These are phyloP conservation scores for Cottus gobio DNA, from an alignment of 2,113 vertebrate species.

Conservation along the genomic window DNA sequence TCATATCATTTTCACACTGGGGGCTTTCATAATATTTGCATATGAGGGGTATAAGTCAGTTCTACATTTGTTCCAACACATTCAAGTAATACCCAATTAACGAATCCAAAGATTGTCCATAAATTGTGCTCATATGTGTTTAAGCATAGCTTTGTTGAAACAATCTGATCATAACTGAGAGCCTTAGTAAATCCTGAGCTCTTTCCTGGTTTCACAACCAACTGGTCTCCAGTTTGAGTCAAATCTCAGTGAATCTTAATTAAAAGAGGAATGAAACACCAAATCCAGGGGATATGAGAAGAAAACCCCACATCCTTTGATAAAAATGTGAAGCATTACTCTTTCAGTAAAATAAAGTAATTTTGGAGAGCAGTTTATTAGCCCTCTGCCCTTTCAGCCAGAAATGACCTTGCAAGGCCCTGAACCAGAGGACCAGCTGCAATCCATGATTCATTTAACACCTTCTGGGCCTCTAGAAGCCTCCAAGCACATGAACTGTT, in stretches of 20 bases:
- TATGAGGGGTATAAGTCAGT: background rate
- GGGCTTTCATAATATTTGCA: constrained; percentile 1
- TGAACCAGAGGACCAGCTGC: constrained; percentile 71
- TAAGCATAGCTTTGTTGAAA: background rate
- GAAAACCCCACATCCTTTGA: constrained; percentile 61
- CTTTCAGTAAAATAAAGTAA: constrained; percentile 69
- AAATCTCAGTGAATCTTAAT: constrained; percentile 58
- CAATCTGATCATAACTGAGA: constrained; percentile 6
- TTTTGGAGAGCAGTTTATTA: constrained; percentile 73
- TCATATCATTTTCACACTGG: background rate
- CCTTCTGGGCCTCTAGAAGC: constrained; percentile 67
- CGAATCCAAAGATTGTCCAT: background rate
- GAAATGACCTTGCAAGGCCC: constrained; percentile 73
- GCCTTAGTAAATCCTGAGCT: constrained; percentile 30
- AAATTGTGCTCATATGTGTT: background rate
- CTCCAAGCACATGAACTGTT: constrained; percentile 66
- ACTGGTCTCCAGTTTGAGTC: constrained; percentile 38
- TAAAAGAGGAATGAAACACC: constrained; percentile 59
- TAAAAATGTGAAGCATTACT: constrained; percentile 68
- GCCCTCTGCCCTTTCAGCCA: constrained; percentile 71
- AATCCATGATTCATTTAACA: constrained; percentile 81
- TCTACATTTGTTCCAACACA: constrained; percentile 18
- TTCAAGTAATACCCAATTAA: constrained; percentile 23
- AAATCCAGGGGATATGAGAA: constrained; percentile 49
- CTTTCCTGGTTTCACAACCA: constrained; percentile 25